Conservation (phyloP, 2,797 vertebrate species). For the Lagodon rhomboides region DNA sequence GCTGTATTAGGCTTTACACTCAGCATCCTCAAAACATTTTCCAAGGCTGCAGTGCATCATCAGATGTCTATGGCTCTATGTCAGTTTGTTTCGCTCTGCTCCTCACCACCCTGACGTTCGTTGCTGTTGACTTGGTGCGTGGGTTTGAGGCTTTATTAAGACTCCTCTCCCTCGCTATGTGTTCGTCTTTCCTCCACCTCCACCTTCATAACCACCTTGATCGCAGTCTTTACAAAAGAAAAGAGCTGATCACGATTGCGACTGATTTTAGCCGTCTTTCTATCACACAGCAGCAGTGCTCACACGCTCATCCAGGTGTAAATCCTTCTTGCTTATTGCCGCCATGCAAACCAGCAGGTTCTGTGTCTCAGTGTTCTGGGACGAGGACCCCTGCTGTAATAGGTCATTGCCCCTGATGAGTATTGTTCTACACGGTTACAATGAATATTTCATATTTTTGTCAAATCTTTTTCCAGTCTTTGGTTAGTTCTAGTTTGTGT, state of each 20-base stretch:
- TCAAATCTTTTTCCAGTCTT: background rate
- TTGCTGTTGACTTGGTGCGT: background rate
- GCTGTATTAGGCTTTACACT: background rate
- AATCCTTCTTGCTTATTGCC: background rate
- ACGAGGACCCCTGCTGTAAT: background rate
- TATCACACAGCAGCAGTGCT: background rate
- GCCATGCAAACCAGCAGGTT: background rate
- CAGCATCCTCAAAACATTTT: constrained; percentile 10
- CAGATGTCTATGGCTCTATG: too few species aligned
- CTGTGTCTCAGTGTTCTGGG: background rate
- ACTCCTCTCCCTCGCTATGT: background rate
- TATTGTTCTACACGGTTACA: background rate
- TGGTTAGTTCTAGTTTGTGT: background rate
- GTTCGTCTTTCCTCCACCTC: background rate
- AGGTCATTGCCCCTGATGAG: background rate
- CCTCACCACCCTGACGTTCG: background rate
- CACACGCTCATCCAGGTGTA: background rate
- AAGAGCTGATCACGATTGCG: background rate
- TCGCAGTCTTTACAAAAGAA: background rate
- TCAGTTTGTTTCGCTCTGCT: background rate
- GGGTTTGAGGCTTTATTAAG: constrained; percentile 12
- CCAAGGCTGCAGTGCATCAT: background rate
- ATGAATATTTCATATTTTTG: background rate
- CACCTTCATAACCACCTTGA: background rate
- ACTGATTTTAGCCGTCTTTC: background rate